Conservation (phyloP, 2,888 invertebrate species). For the Oscheius sp. region DNA sequence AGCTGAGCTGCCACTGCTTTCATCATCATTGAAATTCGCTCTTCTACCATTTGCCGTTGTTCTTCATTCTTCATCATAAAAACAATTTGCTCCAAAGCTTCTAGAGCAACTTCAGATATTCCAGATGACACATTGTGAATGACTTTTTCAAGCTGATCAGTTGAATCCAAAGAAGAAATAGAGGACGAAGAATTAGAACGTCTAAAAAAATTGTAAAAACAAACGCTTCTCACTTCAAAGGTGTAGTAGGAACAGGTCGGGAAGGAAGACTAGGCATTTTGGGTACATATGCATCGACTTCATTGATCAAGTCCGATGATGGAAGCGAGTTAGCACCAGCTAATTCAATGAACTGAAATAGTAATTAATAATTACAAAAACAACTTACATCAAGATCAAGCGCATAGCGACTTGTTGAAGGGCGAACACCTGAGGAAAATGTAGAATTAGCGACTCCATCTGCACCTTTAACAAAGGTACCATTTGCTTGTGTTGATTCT, state of each 20-base stretch:
- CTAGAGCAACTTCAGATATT: conserved; percentile 31
- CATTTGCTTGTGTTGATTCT: no score
- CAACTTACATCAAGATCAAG: conserved; percentile 21
- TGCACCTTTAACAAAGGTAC: no score
- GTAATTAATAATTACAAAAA: background rate
- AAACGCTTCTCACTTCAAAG: background rate
- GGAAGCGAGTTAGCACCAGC: conserved; percentile 16
- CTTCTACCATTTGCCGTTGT: conserved; percentile 31
- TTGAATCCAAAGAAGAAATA: conserved; percentile 50
- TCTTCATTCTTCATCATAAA: conserved; percentile 33
- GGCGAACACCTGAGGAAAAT: background rate
- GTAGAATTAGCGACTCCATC: background rate
- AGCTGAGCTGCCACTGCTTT: conserved; percentile 34
- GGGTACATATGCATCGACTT: background rate
- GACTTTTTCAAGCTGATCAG: conserved; percentile 54
- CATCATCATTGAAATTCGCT: conserved; percentile 32
- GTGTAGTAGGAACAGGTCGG: conserved; percentile 11
- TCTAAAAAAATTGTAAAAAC: conserved; percentile 13
- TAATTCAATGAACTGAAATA: conserved; percentile 11
- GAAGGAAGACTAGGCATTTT: background rate
- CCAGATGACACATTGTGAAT: conserved; percentile 54
- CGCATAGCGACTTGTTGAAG: conserved; percentile 12
- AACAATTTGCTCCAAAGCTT: conserved; percentile 25
- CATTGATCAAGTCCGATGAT: background rate
- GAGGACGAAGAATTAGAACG: conserved; percentile 48